Evolutionary conservation across 2,888 invertebrate species (phyloP).

Genomic region (Brachypalpus laphriformis): DNA sequence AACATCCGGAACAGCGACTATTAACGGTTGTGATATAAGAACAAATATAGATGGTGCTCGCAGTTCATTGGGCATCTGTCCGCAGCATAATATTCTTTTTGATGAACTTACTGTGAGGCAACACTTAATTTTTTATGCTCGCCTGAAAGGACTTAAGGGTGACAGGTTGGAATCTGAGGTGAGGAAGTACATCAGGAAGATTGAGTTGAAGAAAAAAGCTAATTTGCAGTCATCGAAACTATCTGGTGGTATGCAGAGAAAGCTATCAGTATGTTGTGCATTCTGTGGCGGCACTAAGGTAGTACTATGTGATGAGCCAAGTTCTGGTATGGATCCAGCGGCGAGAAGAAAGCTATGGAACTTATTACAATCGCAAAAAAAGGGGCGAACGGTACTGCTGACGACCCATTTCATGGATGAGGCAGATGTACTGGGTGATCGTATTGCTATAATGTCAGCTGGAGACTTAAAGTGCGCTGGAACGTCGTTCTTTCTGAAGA

Average conservation of each 20-base stretch:
- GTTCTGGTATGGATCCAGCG: constrained; percentile 94
- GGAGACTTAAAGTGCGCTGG: constrained; percentile 92
- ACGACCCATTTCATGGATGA: constrained; percentile 96
- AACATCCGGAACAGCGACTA: constrained; percentile 87
- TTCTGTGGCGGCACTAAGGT: constrained; percentile 90
- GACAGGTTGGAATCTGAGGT: constrained; percentile 85
- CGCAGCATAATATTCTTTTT: constrained; percentile 94
- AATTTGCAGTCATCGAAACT: constrained; percentile 85
- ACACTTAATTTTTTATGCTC: constrained; percentile 92
- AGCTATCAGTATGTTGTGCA: constrained; percentile 90
- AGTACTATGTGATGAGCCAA: constrained; percentile 90
- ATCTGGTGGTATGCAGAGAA: constrained; percentile 91
- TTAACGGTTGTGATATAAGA: constrained; percentile 89
- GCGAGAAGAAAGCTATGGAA: constrained; percentile 94
- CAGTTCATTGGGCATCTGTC: constrained; percentile 90
- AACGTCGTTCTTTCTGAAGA: constrained; percentile 91
- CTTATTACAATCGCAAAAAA: constrained; percentile 88
- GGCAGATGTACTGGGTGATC: constrained; percentile 93
- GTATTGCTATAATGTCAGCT: constrained; percentile 93
- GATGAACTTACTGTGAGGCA: constrained; percentile 92
- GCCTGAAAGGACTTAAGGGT: constrained; percentile 87
- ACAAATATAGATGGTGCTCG: constrained; percentile 86
- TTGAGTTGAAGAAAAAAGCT: constrained; percentile 88
- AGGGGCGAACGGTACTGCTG: constrained; percentile 90
- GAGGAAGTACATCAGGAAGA: constrained; percentile 85